phyloP scores from a whole-genome alignment of 2,113 vertebrate species.

The Neolamprologus ventralis region DNA sequence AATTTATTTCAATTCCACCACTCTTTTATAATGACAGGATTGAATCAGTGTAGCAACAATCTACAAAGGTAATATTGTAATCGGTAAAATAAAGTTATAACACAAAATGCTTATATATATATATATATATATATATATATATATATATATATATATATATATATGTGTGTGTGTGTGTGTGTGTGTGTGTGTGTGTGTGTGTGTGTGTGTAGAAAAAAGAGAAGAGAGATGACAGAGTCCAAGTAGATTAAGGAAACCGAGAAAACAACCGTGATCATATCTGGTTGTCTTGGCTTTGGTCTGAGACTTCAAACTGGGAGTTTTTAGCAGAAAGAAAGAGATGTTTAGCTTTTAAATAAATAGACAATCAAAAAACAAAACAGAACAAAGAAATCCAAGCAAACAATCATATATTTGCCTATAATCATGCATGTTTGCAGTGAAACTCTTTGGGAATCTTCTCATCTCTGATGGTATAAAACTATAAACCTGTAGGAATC shows the following conservation, averaged over 20 bases:
- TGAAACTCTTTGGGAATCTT: neutral
- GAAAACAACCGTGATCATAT: neutral
- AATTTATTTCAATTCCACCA: neutral
- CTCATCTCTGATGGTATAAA: neutral
- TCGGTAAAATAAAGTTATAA: neutral
- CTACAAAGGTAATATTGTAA: neutral
- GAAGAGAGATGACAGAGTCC: neutral
- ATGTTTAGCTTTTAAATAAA: neutral
- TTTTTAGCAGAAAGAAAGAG: neutral
- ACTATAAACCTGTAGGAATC: neutral
- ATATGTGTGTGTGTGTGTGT: accelerated
- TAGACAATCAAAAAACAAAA: neutral
- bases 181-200: neutral
- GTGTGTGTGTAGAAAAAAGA: neutral
- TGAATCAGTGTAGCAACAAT: neutral
- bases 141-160: accelerated
- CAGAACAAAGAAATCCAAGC: neutral
- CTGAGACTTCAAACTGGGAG: neutral
- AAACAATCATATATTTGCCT: neutral
- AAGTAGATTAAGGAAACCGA: neutral
- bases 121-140: neutral
- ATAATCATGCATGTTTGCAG: neutral
- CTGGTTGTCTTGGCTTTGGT: neutral
- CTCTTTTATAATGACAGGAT: neutral
- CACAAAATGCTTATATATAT: accelerated